Percentiles rank a stretch among this genome's conserved stretches.
phyloP scores from a whole-genome alignment of 2,113 vertebrate genomes.

The Morone saxatilis region DNA sequence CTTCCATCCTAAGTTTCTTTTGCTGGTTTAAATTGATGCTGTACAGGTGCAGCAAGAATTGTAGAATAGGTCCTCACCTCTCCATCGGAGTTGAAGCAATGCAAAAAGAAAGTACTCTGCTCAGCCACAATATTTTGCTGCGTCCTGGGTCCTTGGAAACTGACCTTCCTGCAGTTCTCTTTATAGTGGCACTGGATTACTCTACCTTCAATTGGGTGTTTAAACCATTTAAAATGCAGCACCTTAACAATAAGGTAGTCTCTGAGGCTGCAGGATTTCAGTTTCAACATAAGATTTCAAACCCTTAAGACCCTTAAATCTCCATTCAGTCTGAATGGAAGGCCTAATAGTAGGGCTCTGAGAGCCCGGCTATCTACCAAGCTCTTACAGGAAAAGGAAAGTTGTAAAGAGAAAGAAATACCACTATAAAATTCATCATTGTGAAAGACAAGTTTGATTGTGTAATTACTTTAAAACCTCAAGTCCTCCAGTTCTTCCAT shows the following conservation, averaged over 20 bases:
- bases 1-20: background rate
- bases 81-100: background rate
- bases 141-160: background rate
- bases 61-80: background rate
- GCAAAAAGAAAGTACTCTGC: background rate
- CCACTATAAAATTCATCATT: background rate
- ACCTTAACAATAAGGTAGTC: background rate
- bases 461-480: background rate
- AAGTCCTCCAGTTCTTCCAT: background rate
- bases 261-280: slow-evolving; percentile 5
- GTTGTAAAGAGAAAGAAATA: background rate
- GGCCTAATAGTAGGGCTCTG: background rate
- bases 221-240: background rate
- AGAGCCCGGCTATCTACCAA: background rate
- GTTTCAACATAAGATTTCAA: slow-evolving; percentile 10
- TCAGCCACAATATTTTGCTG: background rate
- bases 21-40: background rate
- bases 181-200: background rate
- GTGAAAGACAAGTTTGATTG: background rate
- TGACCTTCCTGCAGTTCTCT: background rate
- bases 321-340: background rate
- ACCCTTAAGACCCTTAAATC: slow-evolving; percentile 6
- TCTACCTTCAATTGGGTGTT: background rate
- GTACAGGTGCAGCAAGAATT: background rate
- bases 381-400: background rate